A percentile compares a stretch with the other conserved stretches of the same genome.
Evolutionary conservation across 2,888 invertebrate species (phyloP).

Genomic region (Drosophila quasianomalipes): DNA sequence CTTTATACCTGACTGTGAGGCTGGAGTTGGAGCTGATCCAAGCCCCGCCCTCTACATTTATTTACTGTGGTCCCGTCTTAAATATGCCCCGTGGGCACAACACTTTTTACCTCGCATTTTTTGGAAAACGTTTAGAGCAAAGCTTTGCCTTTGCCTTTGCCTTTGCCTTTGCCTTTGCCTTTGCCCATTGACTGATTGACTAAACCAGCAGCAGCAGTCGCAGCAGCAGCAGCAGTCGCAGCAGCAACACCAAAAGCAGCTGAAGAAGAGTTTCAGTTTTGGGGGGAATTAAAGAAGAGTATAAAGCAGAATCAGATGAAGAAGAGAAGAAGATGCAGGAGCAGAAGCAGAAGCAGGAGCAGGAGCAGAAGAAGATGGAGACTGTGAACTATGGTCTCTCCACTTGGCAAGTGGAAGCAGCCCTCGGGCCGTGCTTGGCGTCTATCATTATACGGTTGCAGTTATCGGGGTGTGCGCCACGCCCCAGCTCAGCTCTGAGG

Average conservation of each 20-base stretch:
- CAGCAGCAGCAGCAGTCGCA: not conserved
- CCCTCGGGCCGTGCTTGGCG: slow-evolving; percentile 74
- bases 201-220: slow-evolving; percentile 16
- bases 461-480: slow-evolving; percentile 80
- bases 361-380: slow-evolving; percentile 3
- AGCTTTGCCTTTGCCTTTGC: slow-evolving; percentile 35
- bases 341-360: not conserved
- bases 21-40: slow-evolving; percentile 30
- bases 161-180: slow-evolving; percentile 35
- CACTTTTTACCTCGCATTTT: slow-evolving; percentile 24
- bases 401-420: slow-evolving; percentile 42
- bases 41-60: slow-evolving; percentile 46
- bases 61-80: slow-evolving; percentile 47
- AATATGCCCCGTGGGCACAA: slow-evolving; percentile 59
- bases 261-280: not conserved
- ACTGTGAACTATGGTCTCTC: slow-evolving; percentile 48
- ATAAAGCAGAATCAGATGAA: slow-evolving; percentile 1
- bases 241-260: slow-evolving; percentile 2
- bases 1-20: slow-evolving; percentile 41
- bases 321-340: not conserved
- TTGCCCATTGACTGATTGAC: slow-evolving; percentile 77
- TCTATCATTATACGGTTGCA: slow-evolving; percentile 85
- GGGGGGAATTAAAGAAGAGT: not conserved
- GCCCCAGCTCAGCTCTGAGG: slow-evolving; percentile 28
- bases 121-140: slow-evolving; percentile 15